Conservation (phyloP, 2,888 invertebrate species). For the Lasioglossum morio region DNA sequence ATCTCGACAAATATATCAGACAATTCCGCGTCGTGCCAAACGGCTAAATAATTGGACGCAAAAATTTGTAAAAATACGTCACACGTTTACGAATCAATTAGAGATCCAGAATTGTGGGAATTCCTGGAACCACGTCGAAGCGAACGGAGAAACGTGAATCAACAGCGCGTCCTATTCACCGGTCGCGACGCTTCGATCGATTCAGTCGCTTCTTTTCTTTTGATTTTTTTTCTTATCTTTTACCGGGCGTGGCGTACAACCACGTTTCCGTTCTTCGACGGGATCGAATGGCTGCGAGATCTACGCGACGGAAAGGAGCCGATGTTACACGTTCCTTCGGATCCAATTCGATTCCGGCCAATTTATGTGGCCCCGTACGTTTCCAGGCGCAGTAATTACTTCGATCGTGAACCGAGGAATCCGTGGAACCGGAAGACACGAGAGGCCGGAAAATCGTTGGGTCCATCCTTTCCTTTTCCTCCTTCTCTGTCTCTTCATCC, state of each 20-base stretch:
- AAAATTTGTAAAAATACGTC: constrained; percentile 14
- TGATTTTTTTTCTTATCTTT: background rate
- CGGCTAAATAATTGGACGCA: background rate
- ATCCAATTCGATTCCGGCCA: constrained; percentile 63
- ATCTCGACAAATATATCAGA: background rate
- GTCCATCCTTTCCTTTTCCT: background rate
- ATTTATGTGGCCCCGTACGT: constrained; percentile 68
- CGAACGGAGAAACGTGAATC: constrained; percentile 50
- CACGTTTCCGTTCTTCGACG: constrained; percentile 21
- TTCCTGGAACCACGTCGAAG: constrained; percentile 26
- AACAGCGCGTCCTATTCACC: constrained; percentile 48
- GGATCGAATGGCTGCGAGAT: constrained; percentile 40
- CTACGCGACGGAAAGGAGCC: constrained; percentile 52
- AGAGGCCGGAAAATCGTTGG: constrained; percentile 31
- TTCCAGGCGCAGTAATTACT: constrained; percentile 63
- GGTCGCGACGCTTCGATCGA: constrained; percentile 48
- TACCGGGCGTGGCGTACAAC: background rate
- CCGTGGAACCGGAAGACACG: constrained; percentile 28
- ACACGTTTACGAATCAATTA: constrained; percentile 50
- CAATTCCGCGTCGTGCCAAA: too few relatives aligned
- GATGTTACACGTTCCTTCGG: constrained; percentile 62
- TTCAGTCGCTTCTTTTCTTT: background rate
- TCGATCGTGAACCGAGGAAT: constrained; percentile 57
- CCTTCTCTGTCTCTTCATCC: background rate
- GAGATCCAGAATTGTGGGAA: constrained; percentile 12